Percentiles rank a stretch among this genome's conserved stretches.
Conservation (phyloP, 1,140 invertebrate genomes). For the Bombus vancouverensis region DNA sequence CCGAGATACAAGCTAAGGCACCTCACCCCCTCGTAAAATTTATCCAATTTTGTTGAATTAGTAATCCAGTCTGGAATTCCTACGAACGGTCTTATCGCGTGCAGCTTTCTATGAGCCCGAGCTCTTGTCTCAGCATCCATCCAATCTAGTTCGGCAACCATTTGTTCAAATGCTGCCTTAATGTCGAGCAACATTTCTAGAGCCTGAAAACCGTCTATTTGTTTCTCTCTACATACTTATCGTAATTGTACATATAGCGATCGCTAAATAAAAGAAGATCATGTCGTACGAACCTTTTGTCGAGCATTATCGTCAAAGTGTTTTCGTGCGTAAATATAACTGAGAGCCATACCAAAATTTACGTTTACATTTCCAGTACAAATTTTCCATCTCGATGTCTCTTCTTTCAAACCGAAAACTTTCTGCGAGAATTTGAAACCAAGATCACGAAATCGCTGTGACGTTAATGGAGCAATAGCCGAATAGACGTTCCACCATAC, state of each 20-base stretch:
- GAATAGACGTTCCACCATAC: conserved; percentile 88
- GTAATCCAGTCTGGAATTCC: conserved; percentile 89
- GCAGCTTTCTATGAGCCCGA: conserved; percentile 85
- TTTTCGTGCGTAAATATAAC: conserved; percentile 88
- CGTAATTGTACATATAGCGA: not conserved
- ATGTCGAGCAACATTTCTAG: conserved; percentile 90
- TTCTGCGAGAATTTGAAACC: conserved; percentile 85
- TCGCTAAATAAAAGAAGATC: not conserved
- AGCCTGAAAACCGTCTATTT: conserved; percentile 80
- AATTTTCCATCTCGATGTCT: conserved; percentile 87
- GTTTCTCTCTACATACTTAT: not conserved
- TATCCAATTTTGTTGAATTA: conserved; percentile 82
- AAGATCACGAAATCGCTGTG: conserved; percentile 84
- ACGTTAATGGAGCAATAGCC: conserved; percentile 85
- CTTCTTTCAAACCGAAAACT: conserved; percentile 85
- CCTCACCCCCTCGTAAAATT: conserved; percentile 84
- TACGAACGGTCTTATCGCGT: conserved; percentile 87
- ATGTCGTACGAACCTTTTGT: conserved; percentile 83
- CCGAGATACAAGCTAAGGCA: not conserved
- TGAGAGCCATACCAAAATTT: conserved; percentile 90
- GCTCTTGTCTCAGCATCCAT: conserved; percentile 89
- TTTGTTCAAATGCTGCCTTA: conserved; percentile 87
- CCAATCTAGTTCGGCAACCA: conserved; percentile 88
- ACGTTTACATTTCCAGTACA: conserved; percentile 90
- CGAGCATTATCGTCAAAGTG: conserved; percentile 88